Percentiles rank a stretch among this genome's conserved stretches.
Evolutionary conservation across 2,113 vertebrate genomes (phyloP).

Genomic region (Panthera uncia): DNA sequence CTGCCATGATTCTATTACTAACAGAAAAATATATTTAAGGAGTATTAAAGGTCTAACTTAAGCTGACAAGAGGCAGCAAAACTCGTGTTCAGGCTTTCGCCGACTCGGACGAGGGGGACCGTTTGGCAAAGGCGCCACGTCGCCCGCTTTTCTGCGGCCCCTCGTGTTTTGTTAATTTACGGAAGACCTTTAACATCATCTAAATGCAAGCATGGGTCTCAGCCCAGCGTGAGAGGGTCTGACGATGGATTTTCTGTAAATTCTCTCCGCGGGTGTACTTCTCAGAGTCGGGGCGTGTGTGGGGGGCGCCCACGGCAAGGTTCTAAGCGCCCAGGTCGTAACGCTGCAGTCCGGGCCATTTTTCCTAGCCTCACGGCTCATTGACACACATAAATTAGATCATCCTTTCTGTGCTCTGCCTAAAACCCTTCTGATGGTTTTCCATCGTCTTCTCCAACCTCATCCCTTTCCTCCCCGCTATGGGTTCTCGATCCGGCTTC

Average conservation of each 20-base stretch:
- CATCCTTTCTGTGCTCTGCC: neutral
- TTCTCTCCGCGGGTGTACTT: neutral
- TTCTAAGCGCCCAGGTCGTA: neutral
- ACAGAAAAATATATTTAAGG: slow-evolving; percentile 57
- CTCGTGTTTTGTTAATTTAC: slow-evolving; percentile 45
- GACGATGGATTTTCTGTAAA: neutral
- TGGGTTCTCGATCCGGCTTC: rapidly evolving
- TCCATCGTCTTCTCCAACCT: neutral
- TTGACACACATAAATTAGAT: neutral
- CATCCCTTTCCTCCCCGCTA: rapidly evolving
- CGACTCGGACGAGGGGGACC: neutral
- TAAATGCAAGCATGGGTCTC: neutral
- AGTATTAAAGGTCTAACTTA: slow-evolving; percentile 16
- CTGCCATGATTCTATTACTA: slow-evolving; percentile 72
- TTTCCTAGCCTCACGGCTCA: neutral
- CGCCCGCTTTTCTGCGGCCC: neutral
- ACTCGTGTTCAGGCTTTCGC: neutral
- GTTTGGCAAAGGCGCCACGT: rapidly evolving
- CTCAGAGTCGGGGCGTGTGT: neutral
- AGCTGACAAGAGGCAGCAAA: slow-evolving; percentile 7
- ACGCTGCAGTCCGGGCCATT: neutral
- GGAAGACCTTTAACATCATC: slow-evolving; percentile 52
- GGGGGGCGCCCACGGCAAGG: rapidly evolving
- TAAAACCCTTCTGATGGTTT: neutral
- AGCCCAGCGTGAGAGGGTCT: rapidly evolving